These are phyloP conservation scores for Prionace glauca DNA, from an alignment of 2,797 vertebrate genomes.

Conservation along the genomic window DNA sequence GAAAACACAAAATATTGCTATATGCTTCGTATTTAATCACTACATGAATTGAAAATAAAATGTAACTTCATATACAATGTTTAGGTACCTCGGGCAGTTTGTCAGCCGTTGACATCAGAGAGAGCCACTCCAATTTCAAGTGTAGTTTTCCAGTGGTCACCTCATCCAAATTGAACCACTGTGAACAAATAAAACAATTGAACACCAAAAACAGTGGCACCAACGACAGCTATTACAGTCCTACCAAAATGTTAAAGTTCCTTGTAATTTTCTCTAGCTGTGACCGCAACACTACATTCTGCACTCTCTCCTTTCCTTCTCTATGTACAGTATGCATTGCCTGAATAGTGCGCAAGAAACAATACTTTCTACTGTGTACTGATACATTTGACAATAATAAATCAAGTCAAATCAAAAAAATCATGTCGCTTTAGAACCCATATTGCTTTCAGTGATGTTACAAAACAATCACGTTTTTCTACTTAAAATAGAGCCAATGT, in stretches of 20 bases:
- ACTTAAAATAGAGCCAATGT: background rate
- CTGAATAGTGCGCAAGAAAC: too few species aligned
- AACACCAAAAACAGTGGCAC: slow-evolving; percentile 17
- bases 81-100: slow-evolving; percentile 74
- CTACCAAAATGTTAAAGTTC: background rate
- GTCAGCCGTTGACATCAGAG: slow-evolving; percentile 66
- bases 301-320: too few species aligned
- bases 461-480: background rate
- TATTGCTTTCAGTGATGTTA: background rate
- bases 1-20: background rate
- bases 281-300: too few species aligned
- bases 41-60: background rate
- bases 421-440: background rate
- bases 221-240: background rate
- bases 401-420: too few species aligned
- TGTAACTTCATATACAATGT: background rate
- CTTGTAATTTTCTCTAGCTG: background rate
- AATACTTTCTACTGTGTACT: too few species aligned
- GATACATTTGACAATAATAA: too few species aligned
- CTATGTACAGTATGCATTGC: too few species aligned
- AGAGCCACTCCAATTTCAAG: slow-evolving; percentile 83
- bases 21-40: background rate
- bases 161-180: slow-evolving; percentile 87
- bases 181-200: slow-evolving; percentile 39
- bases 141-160: slow-evolving; percentile 79